Evolutionary conservation across 2,113 vertebrate genomes (phyloP), one percentile per base, ranked within the genome.

Genomic region (Oncorhynchus tshawytscha): DNA sequence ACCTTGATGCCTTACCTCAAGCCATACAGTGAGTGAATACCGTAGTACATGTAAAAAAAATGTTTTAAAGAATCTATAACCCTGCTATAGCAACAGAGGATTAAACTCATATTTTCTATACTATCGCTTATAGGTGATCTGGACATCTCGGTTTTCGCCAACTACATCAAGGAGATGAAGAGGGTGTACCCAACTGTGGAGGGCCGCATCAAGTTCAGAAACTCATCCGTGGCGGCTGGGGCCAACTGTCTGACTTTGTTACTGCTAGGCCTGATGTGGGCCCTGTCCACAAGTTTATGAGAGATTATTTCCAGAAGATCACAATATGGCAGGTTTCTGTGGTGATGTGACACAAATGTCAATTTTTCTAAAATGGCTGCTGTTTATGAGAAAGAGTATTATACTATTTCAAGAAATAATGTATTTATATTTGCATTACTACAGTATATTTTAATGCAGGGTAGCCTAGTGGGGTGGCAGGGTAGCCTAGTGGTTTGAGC

Each of bases 131-230:
- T 86, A 96, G 96, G 95, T 91, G 90, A 95, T 62, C 89, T 91
- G 72, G 95, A 97, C 72, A 60, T 92, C 75, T 81, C 85, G 0
- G 91, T 96, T 39, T 85, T 96, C 73, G 91, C 92, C 70, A 88
- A 85, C 74, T 96, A 96, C 78, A 93, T 97, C 75, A 84, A 66
- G 31, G 91, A 91, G 79, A 94, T 94, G 94, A 88, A 89, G 85
- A 86, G 73, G 11, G 85, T 96, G 80, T 95, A 93, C 81, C 93
- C 95, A 77, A 90, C 93, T 27, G 87, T 96, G 78, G 94, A 96
- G 91, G 94, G 95, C 0, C 92, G 95, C 76, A 93, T 96, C 76
- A 93, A 69, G n/a, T 94, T 96, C 91, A 95, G 91, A 76, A 87
- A 75, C 51, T 54, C 51, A 18, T 16, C 51, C 13, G 16, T 18